Percentiles rank a stretch among this genome's conserved stretches.
Evolutionary conservation across 2,888 invertebrate genomes (phyloP).

Genomic region (Epinotia ramella): DNA sequence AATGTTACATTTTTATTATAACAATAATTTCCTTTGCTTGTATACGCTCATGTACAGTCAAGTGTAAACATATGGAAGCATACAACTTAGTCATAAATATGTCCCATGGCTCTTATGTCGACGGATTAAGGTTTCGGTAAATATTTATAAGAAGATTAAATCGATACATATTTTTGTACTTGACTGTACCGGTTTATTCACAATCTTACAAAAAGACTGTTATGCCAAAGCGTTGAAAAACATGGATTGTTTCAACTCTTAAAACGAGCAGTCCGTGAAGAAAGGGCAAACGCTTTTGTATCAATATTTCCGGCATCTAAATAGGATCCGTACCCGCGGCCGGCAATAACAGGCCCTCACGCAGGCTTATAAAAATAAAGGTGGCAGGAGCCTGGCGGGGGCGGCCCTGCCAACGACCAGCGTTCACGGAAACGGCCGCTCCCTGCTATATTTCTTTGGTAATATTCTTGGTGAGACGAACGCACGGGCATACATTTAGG

Average conservation of each 20-base stretch:
- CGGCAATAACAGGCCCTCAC: conserved; percentile 33
- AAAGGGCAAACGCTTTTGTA: conserved; percentile 22
- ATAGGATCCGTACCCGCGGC: conserved; percentile 24
- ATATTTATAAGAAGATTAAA: no score
- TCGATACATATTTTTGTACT: no score
- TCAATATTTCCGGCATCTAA: conserved; percentile 30
- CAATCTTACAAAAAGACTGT: no score
- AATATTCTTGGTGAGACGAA: conserved; percentile 34
- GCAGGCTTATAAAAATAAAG: conserved; percentile 39
- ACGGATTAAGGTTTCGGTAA: no score
- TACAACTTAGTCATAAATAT: no score
- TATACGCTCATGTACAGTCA: no score
- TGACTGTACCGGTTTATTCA: no score
- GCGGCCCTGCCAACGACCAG: conserved; percentile 26
- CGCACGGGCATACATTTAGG: not conserved
- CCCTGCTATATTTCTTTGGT: conserved; percentile 41
- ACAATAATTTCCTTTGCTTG: no score
- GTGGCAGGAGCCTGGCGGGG: conserved; percentile 18
- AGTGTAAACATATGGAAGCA: no score
- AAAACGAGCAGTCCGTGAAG: conserved; percentile 7
- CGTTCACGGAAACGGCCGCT: conserved; percentile 38
- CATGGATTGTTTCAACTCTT: not conserved
- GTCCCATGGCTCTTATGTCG: no score
- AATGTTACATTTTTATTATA: no score
- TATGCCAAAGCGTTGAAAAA: not conserved